Base-by-base conservation (phyloP, 2,113 vertebrate species). In the Pardalotus punctatus region DNA sequence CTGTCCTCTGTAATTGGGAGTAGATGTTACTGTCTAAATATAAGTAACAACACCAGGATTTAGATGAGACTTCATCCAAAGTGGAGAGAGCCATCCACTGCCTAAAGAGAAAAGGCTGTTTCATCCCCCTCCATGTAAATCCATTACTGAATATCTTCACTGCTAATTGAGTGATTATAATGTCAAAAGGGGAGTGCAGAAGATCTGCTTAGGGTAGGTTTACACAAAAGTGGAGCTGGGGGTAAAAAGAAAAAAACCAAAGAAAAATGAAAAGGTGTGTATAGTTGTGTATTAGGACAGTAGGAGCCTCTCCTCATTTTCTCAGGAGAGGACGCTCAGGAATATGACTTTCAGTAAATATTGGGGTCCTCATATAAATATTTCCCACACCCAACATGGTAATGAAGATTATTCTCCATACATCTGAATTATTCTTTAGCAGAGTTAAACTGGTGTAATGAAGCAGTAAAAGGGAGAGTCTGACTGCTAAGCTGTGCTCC, bases 221-320 rank as follows among this genome's bases (percentile, higher is more conserved):
- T 58, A 67, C 24, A 33, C 38, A 22, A 78, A 79, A 85, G 20
- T 17, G 65, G 40, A 82, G 12, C 3, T 43, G 8, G 9, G 10
- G 9, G 8, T 5, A 33, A 60, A 87, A 71, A 31, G 7, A 35
- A 43, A 33, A 23, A 17, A 43, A 10, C 4, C 45, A 43, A 38
- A 31, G 10, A 33, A 28, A 25, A 74, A 16, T 7, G 12, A 36
- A 67, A 66, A 66, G 5, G 9, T n/a, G 27, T 12, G 12, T 81
- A 27, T 7, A 21, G 29, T 24, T 74, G 60, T 50, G 3, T 45
- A 9, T 69, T 56, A 51, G 48, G 45, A 67, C 9, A 83, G 57
- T 1, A 5, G 36, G 40, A 83, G 12, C 23, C 31, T 19, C 12
- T 45, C 28, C 20, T 16, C 0, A 0, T 67, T 88, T 61, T 50